phyloP scores from a whole-genome alignment of 2,888 invertebrate genomes.

The Iselma pallidipennis region DNA sequence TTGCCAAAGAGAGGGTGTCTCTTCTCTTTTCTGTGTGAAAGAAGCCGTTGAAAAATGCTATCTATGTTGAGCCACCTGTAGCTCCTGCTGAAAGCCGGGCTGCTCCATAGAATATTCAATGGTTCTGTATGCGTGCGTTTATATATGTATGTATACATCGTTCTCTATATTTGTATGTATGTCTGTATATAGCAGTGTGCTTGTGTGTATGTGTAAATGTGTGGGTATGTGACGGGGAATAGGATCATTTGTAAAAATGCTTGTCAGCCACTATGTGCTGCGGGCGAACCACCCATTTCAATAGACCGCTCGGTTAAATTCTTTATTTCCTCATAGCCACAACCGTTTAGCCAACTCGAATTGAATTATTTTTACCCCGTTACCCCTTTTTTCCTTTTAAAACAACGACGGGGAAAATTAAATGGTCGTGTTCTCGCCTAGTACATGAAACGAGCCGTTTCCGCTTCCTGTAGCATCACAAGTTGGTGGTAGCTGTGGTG shows the following conservation, averaged over 20 bases:
- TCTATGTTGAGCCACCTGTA: slow-evolving; percentile 52
- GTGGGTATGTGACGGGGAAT: slow-evolving; percentile 41
- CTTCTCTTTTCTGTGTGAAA: slow-evolving; percentile 40
- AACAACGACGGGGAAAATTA: slow-evolving; percentile 10
- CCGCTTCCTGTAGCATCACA: slow-evolving; percentile 2
- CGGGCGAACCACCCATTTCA: slow-evolving; percentile 36
- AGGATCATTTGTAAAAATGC: slow-evolving; percentile 55
- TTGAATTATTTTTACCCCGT: slow-evolving; percentile 22
- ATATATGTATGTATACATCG: slow-evolving; percentile 38
- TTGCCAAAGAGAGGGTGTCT: slow-evolving; percentile 27
- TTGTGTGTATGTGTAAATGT: slow-evolving; percentile 32
- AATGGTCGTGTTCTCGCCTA: slow-evolving; percentile 9
- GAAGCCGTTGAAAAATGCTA: slow-evolving; percentile 53
- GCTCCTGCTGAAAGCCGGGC: slow-evolving; percentile 37
- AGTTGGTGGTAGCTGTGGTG: not conserved
- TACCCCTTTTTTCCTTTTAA: slow-evolving; percentile 3
- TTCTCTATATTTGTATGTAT: too few relatives aligned
- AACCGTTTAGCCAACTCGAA: slow-evolving; percentile 21
- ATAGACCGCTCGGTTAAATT: slow-evolving; percentile 33
- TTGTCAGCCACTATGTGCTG: slow-evolving; percentile 42
- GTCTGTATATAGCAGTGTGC: slow-evolving; percentile 37
- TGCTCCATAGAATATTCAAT: slow-evolving; percentile 45
- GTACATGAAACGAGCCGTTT: slow-evolving; percentile 8
- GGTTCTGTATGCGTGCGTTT: slow-evolving; percentile 37
- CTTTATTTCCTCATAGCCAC: slow-evolving; percentile 27